These are phyloP conservation scores for Corythornis madagascariensis DNA, from an alignment of 2,113 vertebrate species.

Conservation along the genomic window DNA sequence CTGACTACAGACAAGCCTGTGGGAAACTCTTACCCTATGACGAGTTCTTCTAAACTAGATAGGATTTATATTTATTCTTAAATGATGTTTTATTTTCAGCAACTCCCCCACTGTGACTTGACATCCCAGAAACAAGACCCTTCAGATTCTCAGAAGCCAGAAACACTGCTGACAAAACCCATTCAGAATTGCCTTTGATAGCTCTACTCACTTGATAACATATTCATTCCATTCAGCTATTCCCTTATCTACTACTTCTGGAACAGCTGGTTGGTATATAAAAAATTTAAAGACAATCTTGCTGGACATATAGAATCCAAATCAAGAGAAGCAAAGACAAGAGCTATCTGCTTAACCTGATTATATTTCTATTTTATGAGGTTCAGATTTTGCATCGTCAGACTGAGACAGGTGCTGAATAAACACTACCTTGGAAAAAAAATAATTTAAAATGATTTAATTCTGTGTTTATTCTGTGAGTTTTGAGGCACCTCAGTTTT, in stretches of 20 bases:
- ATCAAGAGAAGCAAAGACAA: not conserved
- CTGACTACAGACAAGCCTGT: slow-evolving; percentile 29
- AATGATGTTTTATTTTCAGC: slow-evolving; percentile 51
- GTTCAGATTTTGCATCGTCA: not conserved
- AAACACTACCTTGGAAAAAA: not conserved
- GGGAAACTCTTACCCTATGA: slow-evolving; percentile 67
- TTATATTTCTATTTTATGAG: not conserved
- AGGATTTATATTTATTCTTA: slow-evolving; percentile 54
- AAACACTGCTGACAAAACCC: not conserved
- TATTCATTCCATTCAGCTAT: not conserved
- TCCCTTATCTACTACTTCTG: not conserved
- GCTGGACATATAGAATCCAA: not conserved
- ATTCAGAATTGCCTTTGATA: not conserved
- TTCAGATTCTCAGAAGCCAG: slow-evolving; percentile 53
- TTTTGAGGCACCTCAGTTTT: not conserved
- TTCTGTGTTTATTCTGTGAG: not conserved
- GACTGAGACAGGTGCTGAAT: not conserved
- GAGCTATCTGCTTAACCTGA: not conserved
- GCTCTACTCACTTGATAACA: not conserved
- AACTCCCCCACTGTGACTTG: slow-evolving; percentile 47
- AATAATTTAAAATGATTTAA: not conserved
- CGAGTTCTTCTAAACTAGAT: slow-evolving; percentile 50
- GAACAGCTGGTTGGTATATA: not conserved
- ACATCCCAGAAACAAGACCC: slow-evolving; percentile 42
- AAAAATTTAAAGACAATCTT: not conserved